A percentile compares a stretch with the other conserved stretches of the same genome.
These are phyloP conservation scores for Listronotus bonariensis DNA, from an alignment of 1,140 invertebrate genomes.

Conservation along the genomic window DNA sequence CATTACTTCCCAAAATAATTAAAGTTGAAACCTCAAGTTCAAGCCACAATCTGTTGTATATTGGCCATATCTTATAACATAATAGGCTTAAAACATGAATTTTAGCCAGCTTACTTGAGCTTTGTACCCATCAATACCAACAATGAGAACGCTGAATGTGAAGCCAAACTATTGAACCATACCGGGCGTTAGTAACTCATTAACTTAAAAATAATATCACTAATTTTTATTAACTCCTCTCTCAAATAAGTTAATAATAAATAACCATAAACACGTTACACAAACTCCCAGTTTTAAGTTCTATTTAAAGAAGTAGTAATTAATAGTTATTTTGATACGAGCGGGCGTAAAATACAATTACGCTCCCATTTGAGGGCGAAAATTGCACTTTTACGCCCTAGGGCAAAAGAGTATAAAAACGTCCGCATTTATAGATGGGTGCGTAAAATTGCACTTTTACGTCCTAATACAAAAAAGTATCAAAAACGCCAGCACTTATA, in stretches of 20 bases:
- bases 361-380: too few species aligned
- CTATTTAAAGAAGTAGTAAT: too few species aligned
- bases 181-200: conserved; percentile 24
- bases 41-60: not conserved
- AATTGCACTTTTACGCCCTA: too few species aligned
- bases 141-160: conserved; percentile 25
- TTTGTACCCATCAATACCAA: conserved; percentile 16
- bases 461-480: too few species aligned
- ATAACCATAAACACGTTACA: conserved; percentile 28
- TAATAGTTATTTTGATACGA: too few species aligned
- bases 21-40: conserved; percentile 5
- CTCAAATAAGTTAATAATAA: conserved; percentile 32
- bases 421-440: too few species aligned
- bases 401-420: too few species aligned
- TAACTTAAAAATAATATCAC: conserved; percentile 36
- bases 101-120: conserved; percentile 6
- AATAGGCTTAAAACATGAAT: not conserved
- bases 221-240: conserved; percentile 33
- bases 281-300: conserved; percentile 22
- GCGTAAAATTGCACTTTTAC: too few species aligned
- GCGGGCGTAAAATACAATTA: too few species aligned
- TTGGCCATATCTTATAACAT: not conserved
- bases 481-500: too few species aligned
- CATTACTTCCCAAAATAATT: conserved; percentile 25
- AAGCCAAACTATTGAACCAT: conserved; percentile 11